Base-by-base conservation (phyloP, 2,113 vertebrate species). In the Ciconia boyciana region DNA sequence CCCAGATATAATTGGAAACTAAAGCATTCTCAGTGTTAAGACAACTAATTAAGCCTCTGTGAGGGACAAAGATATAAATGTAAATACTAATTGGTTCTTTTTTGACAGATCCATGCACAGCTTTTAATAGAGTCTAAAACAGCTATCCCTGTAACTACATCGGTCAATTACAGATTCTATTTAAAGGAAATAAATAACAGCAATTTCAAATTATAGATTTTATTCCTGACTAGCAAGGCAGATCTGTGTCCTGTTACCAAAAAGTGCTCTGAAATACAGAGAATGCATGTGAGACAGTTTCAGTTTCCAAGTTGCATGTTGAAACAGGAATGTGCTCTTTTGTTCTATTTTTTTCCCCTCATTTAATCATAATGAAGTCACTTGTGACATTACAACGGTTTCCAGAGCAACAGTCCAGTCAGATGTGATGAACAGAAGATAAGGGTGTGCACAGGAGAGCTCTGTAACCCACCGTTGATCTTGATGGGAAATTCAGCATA, bases 331-430 rank as follows among this genome's bases (percentile, higher is more conserved):
- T 94, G 94, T 60, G 81, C 75, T 95, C 94, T 94, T 96, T 97
- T 97, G 96, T 97, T 96, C 94, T 89, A 32, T 90, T 92, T 95
- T 62, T 94, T 95, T 93, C 87, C 95, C 95, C 70, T 97, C 95
- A 95, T 97, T 97, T 97, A 97, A 97, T 97, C 96, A 95, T 96
- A 97, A 95, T 97, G 96, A 95, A 97, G 91, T 96, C 96, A 96
- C 81, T 96, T 70, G 91, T 25, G 51, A 95, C 93, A 95, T 74
- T 95, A 70, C 66, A 93, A 72, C 65, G 1, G 87, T 95, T 95
- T 94, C 94, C 96, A 91, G 83, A 96, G 96, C 96, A 96, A 97
- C 96, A 95, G 96, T 86, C 93, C 96, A 91, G 96, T 96, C 90
- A 85, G 85, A 96, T 86, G 90, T 61, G 94, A 95, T 96, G 96